Evolutionary conservation across 2,113 vertebrate species (phyloP), one percentile per base, ranked within the genome.

Genomic region (Microcebus murinus): DNA sequence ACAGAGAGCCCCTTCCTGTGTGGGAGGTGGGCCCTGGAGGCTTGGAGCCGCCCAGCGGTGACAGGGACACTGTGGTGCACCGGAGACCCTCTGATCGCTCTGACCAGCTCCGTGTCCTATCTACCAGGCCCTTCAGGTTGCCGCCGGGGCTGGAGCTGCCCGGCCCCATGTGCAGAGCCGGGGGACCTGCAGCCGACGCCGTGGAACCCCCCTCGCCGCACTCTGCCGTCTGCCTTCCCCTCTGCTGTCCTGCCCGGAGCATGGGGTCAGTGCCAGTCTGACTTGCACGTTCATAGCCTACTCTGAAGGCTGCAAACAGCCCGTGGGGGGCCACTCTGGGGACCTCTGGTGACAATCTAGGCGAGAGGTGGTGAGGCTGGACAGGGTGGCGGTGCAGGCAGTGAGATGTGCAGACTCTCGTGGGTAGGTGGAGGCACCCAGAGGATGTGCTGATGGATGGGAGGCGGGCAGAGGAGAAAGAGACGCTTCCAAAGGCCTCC

Each of bases 41-140:
- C 2, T 70, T 48, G n/a, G 36, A 8, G 45, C 3, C 6, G 3
- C 34, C 42, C 9, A 3, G 34, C 0, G 4, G 5, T 34, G 29
- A 85, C 0, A 1, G 23, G 13, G 70, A 73, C 42, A 23, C 34
- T 83, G 4, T 18, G 82, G n/a, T 31, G 23, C 20, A 29, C 31
- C 61, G 4, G 12, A 55, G 57, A 17, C 8, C 42, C 59, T n/a
- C 82, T 8, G 7, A 8, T 13, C 12, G 21, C 65, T 52, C 73
- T 31, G 7, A 8, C 29, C 1, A 23, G 45, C 55, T 52, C 42
- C 0, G 6, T 1, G 6, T 31, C 74, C 27, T 15, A 6, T 34
- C 21, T 45, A 36, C 31, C 5, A 6, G 52, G 48, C 13, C 70
- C 4, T 29, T 31, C 3, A 2, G 36, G 25, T 21, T 80, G 7